Base-by-base conservation (phyloP, 1,140 invertebrate genomes). In the Lordiphosa clarofinis region DNA sequence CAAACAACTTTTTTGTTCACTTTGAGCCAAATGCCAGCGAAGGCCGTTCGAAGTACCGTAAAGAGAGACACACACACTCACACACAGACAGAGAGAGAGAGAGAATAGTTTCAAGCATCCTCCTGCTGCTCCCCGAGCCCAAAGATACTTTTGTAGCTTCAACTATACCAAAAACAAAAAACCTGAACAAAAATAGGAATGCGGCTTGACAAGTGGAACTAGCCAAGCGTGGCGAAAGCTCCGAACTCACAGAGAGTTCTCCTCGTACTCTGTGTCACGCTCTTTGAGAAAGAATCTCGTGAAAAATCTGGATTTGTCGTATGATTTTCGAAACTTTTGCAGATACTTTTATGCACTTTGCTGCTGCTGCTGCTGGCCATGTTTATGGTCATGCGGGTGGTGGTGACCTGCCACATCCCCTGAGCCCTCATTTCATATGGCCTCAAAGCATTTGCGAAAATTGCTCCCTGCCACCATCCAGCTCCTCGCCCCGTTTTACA, bases 11-110 rank as follows among this genome's bases (percentile, higher is more conserved):
- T 50, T 67, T 67, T 44, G 36, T 33, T 50, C 36, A 15, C 19
- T 24, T 71, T 65, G 74, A 54, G 62, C 65, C 72, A 75, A 75
- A 75, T 75, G 73, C 73, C 73, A 75, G 44, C 61, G 73, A 75
- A 75, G 73, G 73, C 66, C 73, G 72, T 75, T 75, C 57, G 61
- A 44, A 75, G 72, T 75, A 75, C 73, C 73, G 73, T 75, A 75
- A 70, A 75, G 9, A 33, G 15, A 21, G 6, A 38, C 4, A 15
- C 10, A 52, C 10, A 24, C 9, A 39, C n/a, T 12, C 1, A 47
- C 2, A 54, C 31, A 31, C 4, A 42, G n/a, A 31, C 4, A 42
- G n/a, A 19, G 2, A 19, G 19, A 58, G 24, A 58, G 24, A 7
- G 36, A 19, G 13, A 31, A 53, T 42, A 49, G 48, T 38, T 59